Evolutionary conservation across 2,797 vertebrate species (phyloP), one percentile per base, ranked within the genome.

Genomic region (Acrossocheilus wenchowensis): DNA sequence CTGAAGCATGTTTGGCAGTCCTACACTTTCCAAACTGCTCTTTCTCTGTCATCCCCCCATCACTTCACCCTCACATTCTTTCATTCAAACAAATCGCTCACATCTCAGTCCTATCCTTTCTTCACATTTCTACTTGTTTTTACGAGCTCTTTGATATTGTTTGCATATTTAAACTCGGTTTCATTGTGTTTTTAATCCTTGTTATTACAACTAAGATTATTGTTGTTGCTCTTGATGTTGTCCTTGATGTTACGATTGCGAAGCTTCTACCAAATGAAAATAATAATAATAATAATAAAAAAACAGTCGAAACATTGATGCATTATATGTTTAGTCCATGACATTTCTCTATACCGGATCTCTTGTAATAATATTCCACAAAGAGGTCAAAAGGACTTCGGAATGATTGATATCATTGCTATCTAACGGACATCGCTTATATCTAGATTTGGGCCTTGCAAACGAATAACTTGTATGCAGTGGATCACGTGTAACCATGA

Each of bases 221-320:
- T 90, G 93, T 94, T 87, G 92, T 93, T 90, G 88, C 91, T 91
- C 92, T 95, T 90, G 92, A 91, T 90, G 92, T 94, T 82, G 93
- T 95, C 94, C 90, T 94, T 90, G 91, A 93, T 86, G 91, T 94
- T 90, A 92, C 91, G 92, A 92, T 94, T 84, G 92, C 94, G 89
- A 94, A 95, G 94, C 94, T 95, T 95, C 91, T 94, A 95, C 95
- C 95, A 96, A 95, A 95, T 93, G 92, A 94, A 93, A 92, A 85
- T 90, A 89, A 87, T 79, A 77, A 81, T 78, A 12, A 77, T 78
- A 52, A 84, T 89, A 89, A 14, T 12, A 14, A 88, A 92, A 82
- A 30, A 88, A 88, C 89, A 91, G 85, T 80, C 79, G 78, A 81
- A 88, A 88, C 64, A 66, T 89, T 89, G 86, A 90, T 87, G 90